These are phyloP conservation scores for Pyrgilauda ruficollis DNA, from an alignment of 2,113 vertebrate species.

Conservation along the genomic window DNA sequence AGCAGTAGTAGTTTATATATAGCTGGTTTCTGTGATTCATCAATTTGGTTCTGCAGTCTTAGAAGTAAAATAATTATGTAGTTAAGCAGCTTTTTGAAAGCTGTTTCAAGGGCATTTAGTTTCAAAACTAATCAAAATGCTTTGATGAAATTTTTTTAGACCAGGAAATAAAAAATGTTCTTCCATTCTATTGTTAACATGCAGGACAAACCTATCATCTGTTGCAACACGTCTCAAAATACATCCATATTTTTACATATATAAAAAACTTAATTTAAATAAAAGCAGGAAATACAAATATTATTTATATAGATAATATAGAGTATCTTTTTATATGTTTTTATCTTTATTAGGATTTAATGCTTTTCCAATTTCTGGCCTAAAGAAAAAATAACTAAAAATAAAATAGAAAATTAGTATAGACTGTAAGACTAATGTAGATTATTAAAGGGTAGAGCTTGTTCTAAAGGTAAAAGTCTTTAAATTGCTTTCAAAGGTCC, in stretches of 20 bases:
- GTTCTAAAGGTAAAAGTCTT: neutral
- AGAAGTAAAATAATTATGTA: neutral
- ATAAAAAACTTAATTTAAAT: neutral
- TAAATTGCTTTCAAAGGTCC: neutral
- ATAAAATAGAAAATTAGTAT: neutral
- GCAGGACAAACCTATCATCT: neutral
- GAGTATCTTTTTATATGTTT: neutral
- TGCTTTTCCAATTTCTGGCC: neutral
- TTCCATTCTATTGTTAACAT: neutral
- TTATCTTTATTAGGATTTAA: neutral
- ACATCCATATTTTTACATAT: neutral
- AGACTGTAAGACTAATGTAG: neutral
- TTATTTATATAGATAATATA: neutral
- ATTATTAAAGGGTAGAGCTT: neutral
- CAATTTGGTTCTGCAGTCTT: neutral
- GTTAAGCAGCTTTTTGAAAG: constrained; percentile 9
- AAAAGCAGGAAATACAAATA: neutral
- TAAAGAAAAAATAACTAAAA: neutral
- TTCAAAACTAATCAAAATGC: neutral
- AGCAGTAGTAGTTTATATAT: neutral
- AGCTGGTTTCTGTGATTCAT: neutral
- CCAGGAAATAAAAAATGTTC: neutral
- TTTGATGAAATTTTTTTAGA: neutral
- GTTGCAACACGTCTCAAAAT: neutral
- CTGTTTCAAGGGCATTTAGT: neutral